Conservation (phyloP, 2,888 invertebrate species). For the Smittia aterrima region DNA sequence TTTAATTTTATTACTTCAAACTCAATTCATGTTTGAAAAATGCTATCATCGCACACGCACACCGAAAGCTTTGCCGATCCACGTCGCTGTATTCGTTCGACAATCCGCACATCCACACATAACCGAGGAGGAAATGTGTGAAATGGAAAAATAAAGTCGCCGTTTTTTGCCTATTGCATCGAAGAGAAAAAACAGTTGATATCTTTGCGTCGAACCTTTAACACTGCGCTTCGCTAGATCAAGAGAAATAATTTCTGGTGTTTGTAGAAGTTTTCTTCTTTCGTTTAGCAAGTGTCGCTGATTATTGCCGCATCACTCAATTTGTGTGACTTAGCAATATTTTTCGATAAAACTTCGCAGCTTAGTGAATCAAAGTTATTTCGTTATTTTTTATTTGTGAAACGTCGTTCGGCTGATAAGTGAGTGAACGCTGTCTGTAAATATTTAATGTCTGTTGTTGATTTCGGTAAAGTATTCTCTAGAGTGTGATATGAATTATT, state of each 20-base stretch:
- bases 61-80: background rate
- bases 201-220: slow-evolving; percentile 32
- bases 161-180: slow-evolving; percentile 24
- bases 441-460: too few species aligned
- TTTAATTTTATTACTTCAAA: slow-evolving; percentile 29
- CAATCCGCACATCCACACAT: too few species aligned
- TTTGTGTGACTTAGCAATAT: background rate
- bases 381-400: too few species aligned
- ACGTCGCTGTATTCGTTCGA: background rate
- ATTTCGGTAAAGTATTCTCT: too few species aligned
- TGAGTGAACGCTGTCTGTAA: too few species aligned
- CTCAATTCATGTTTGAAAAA: slow-evolving; percentile 2
- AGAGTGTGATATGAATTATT: background rate
- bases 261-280: too few species aligned
- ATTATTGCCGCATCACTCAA: background rate
- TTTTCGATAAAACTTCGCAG: too few species aligned
- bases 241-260: background rate
- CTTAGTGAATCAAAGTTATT: too few species aligned
- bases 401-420: too few species aligned
- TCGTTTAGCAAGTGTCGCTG: background rate
- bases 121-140: background rate
- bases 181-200: slow-evolving; percentile 26
- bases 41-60: background rate
- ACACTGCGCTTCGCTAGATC: background rate
- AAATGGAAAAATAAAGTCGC: slow-evolving; percentile 18